A percentile compares a stretch with the other conserved stretches of the same genome.
phyloP scores from a whole-genome alignment of 2,888 invertebrate species.

The Blastobasis lacticolella region DNA sequence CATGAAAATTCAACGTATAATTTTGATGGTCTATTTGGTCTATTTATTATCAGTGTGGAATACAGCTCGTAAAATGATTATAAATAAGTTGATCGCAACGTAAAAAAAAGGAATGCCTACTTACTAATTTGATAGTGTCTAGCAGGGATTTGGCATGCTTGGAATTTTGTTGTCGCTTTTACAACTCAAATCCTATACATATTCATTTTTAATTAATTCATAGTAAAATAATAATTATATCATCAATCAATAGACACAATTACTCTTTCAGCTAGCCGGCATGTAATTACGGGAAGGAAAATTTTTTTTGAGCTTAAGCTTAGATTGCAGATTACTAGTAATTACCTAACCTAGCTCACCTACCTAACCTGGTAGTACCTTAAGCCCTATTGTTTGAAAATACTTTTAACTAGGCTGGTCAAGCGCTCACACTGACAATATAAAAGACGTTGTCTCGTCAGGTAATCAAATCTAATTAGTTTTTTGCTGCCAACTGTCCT shows the following conservation, averaged over 20 bases:
- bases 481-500: constrained; percentile 3
- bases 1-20: background rate
- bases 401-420: background rate
- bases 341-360: too few species aligned
- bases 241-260: too few species aligned
- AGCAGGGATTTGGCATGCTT: background rate
- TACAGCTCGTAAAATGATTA: background rate
- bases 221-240: background rate
- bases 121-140: background rate
- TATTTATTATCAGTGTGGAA: background rate
- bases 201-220: background rate
- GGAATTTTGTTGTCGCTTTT: background rate
- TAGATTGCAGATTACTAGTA: too few species aligned
- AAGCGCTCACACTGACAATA: background rate
- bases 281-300: too few species aligned
- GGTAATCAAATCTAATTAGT: background rate
- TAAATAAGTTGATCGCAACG: background rate
- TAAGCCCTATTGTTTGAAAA: too few species aligned
- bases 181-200: background rate
- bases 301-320: too few species aligned
- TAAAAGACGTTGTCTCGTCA: background rate
- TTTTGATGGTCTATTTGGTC: background rate
- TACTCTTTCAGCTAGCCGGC: too few species aligned
- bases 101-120: background rate
- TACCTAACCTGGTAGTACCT: too few species aligned